Evolutionary conservation across 2,797 vertebrate species (phyloP).

Genomic region (Brachyalestes nurse): DNA sequence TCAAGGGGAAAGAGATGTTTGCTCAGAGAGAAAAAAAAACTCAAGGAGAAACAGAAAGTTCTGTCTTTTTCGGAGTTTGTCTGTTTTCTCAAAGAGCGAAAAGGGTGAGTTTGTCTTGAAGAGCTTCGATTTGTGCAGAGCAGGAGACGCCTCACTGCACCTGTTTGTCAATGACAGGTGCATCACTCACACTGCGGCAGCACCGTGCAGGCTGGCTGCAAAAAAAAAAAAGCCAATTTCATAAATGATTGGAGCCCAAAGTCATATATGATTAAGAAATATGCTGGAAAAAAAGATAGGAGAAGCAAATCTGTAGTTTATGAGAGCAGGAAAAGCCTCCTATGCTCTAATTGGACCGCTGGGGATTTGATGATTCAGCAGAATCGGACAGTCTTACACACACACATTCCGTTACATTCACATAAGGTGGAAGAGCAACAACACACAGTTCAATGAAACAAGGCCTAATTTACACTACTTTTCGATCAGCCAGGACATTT

Average conservation of each 20-base stretch:
- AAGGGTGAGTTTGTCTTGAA: neutral
- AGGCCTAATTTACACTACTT: no score
- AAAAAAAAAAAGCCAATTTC: neutral
- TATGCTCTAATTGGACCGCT: neutral
- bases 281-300: neutral
- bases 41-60: neutral
- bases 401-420: no score
- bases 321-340: neutral
- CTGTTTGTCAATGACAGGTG: neutral
- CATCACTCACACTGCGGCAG: neutral
- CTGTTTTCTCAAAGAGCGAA: neutral
- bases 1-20: no score
- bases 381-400: no score
- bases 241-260: neutral
- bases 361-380: neutral
- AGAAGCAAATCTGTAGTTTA: no score
- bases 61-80: neutral
- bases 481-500: no score
- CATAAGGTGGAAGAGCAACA: no score
- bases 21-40: no score
- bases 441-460: no score
- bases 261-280: neutral
- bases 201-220: neutral
- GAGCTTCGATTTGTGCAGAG: neutral
- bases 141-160: neutral